Conservation (phyloP, 2,113 vertebrate genomes). For the Lota lota region DNA sequence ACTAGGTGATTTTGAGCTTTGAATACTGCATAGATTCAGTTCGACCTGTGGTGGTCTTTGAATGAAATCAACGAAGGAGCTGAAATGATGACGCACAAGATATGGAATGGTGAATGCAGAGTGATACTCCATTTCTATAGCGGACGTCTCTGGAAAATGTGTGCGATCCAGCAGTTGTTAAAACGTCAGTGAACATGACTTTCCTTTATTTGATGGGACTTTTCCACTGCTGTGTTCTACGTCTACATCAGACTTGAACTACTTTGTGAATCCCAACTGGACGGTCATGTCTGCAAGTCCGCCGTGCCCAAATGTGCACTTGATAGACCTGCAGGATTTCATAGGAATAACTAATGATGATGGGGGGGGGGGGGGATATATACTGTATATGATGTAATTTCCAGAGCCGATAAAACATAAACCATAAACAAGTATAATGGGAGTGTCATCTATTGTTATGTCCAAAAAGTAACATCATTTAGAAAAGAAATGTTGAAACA, state of each 20-base stretch:
- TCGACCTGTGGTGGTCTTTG: conserved; percentile 35
- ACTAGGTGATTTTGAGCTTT: conserved; percentile 36
- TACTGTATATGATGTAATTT: conserved; percentile 1
- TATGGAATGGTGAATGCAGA: conserved; percentile 85
- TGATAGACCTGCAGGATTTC: no score
- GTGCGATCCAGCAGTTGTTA: conserved; percentile 70
- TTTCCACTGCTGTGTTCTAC: conserved; percentile 58
- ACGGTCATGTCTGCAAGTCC: no score
- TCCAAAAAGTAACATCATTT: background rate
- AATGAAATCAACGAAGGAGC: conserved; percentile 41
- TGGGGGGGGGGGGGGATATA: background rate
- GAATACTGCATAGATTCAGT: conserved; percentile 71
- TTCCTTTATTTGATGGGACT: conserved; percentile 34
- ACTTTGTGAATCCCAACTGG: conserved; percentile 2
- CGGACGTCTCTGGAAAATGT: conserved; percentile 76
- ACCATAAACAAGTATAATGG: no score
- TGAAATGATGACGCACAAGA: conserved; percentile 75
- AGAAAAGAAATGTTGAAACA: conserved; percentile 13
- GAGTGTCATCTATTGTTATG: no score
- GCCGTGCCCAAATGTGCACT: no score
- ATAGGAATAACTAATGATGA: background rate
- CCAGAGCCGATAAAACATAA: no score
- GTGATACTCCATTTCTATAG: conserved; percentile 68
- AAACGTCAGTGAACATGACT: conserved; percentile 44
- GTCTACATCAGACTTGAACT: conserved; percentile 40